Evolutionary conservation across 2,797 vertebrate species (phyloP).

Genomic region (Myotis daubentonii): DNA sequence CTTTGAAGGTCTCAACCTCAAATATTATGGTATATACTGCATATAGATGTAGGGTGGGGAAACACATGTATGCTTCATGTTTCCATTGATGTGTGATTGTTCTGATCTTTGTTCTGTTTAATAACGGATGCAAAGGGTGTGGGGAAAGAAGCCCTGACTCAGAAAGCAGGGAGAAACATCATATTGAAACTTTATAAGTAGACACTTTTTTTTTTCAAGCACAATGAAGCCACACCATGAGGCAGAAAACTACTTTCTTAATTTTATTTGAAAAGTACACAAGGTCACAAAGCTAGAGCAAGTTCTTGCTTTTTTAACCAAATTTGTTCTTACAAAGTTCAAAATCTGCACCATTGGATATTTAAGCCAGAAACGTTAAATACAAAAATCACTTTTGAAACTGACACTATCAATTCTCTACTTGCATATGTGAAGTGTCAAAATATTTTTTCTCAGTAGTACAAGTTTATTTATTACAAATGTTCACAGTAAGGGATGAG

Average conservation of each 20-base stretch:
- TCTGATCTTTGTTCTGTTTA: constrained; percentile 44
- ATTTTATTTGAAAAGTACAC: constrained; percentile 89
- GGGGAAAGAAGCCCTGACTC: neutral
- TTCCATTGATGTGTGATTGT: neutral
- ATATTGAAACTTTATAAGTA: neutral
- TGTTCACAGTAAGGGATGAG: constrained; percentile 63
- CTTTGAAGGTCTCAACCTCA: neutral
- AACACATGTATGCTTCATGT: neutral
- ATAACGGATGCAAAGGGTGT: neutral
- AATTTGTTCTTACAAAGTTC: constrained; percentile 80
- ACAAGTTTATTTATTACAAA: constrained; percentile 64
- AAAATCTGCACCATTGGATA: constrained; percentile 81
- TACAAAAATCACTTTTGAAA: constrained; percentile 81
- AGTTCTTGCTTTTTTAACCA: constrained; percentile 71
- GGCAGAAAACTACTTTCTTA: constrained; percentile 83
- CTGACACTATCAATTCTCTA: constrained; percentile 67
- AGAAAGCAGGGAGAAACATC: constrained; percentile 25
- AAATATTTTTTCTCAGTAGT: constrained; percentile 61
- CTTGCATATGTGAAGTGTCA: constrained; percentile 73
- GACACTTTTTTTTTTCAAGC: neutral
- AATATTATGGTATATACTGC: neutral
- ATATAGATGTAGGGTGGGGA: neutral
- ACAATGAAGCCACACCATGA: constrained; percentile 81
- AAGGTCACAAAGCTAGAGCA: constrained; percentile 85
- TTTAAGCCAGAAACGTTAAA: constrained; percentile 74